These are phyloP conservation scores for Atethmia centrago DNA, from an alignment of 2,888 invertebrate genomes.

Conservation along the genomic window DNA sequence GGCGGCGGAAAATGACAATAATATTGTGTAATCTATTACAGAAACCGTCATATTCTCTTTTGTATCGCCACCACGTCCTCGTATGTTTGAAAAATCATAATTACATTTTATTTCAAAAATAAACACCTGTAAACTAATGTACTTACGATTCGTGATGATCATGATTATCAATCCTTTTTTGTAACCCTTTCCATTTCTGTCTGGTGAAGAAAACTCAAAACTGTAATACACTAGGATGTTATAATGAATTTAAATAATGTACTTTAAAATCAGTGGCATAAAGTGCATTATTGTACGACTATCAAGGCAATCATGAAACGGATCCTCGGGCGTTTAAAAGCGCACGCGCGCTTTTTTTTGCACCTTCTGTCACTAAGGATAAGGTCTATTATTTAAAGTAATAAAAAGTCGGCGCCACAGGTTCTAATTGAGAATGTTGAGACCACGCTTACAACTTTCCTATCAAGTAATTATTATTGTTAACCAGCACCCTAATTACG, in stretches of 20 bases:
- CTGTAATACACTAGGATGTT: background rate
- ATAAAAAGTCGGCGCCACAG: background rate
- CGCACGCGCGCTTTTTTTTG: background rate
- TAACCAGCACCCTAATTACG: too few relatives aligned
- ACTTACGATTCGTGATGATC: constrained; percentile 46
- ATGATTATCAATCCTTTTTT: constrained; percentile 18
- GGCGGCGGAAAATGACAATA: constrained; percentile 67
- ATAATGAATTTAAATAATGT: constrained; percentile 1
- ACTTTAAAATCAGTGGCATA: constrained; percentile 5
- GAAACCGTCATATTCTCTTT: constrained; percentile 35
- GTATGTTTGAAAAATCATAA: constrained; percentile 11
- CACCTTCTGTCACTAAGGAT: constrained; percentile 3
- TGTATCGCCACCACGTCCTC: constrained; percentile 27
- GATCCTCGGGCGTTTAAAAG: background rate
- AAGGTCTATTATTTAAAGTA: constrained; percentile 17
- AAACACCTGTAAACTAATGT: constrained; percentile 20
- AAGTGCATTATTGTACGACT: background rate
- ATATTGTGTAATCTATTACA: constrained; percentile 53
- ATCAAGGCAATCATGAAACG: background rate
- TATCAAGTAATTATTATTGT: constrained; percentile 1
- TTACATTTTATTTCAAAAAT: constrained; percentile 15
- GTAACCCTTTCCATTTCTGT: background rate
- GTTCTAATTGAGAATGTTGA: constrained; percentile 7
- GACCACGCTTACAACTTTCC: background rate
- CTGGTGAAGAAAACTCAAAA: constrained; percentile 1